A percentile compares a stretch with the other conserved stretches of the same genome.
Conservation (phyloP, 2,113 vertebrate genomes). For the Columba janthina region DNA sequence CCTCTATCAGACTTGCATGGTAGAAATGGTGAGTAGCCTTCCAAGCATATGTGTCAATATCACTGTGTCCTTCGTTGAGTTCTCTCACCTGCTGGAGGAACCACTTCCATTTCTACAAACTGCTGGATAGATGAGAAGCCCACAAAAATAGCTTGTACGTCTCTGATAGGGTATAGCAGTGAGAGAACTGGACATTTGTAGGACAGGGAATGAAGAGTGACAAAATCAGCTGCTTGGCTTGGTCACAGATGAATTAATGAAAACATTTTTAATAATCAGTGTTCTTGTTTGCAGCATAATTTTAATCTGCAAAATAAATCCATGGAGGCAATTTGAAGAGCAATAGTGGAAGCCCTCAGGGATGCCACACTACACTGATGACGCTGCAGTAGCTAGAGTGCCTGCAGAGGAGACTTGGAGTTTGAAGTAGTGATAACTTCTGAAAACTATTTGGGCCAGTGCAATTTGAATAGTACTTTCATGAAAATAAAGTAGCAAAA, state of each 20-base stretch:
- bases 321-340: neutral
- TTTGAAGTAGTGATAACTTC: neutral
- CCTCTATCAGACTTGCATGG: neutral
- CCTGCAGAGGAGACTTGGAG: neutral
- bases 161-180: neutral
- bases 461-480: neutral
- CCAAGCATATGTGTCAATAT: neutral
- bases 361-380: neutral
- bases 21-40: neutral
- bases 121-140: neutral
- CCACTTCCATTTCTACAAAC: neutral
- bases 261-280: constrained; percentile 30
- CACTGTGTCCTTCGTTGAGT: neutral
- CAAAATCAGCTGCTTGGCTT: neutral
- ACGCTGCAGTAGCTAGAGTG: neutral
- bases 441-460: neutral
- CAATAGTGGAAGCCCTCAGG: neutral
- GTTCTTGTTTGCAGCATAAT: constrained; percentile 9
- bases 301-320: constrained; percentile 17
- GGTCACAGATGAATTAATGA: neutral
- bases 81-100: neutral
- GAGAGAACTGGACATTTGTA: neutral
- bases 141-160: neutral
- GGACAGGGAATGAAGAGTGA: neutral
- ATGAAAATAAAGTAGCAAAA: neutral